Evolutionary conservation across 2,797 vertebrate genomes (phyloP).

Genomic region (Cyclura pinguis): DNA sequence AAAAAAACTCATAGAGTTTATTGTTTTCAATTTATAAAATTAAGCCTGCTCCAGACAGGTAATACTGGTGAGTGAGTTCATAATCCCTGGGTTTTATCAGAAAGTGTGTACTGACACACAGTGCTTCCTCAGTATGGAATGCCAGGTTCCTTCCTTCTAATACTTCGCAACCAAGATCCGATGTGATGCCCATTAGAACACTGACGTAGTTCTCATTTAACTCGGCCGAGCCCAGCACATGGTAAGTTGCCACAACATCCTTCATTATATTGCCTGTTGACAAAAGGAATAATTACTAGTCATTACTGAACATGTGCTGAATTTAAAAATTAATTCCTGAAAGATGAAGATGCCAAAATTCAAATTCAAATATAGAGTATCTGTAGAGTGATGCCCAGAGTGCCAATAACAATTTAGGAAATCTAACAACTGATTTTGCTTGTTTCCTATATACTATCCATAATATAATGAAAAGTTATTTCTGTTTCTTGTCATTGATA

Average conservation of each 20-base stretch:
- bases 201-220: slow-evolving; percentile 77
- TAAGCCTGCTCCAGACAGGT: slow-evolving; percentile 83
- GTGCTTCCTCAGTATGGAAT: slow-evolving; percentile 76
- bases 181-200: slow-evolving; percentile 76
- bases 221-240: slow-evolving; percentile 80
- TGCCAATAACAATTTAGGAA: slow-evolving; percentile 19
- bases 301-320: slow-evolving; percentile 73
- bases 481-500: background rate
- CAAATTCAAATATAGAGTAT: slow-evolving; percentile 51
- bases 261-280: slow-evolving; percentile 85
- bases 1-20: slow-evolving; percentile 84
- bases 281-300: slow-evolving; percentile 85
- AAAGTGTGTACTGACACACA: slow-evolving; percentile 75
- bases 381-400: slow-evolving; percentile 30
- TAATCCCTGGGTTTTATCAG: slow-evolving; percentile 78
- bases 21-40: slow-evolving; percentile 85
- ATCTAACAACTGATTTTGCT: background rate
- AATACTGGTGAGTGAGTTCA: slow-evolving; percentile 76
- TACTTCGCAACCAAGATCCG: slow-evolving; percentile 78
- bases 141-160: slow-evolving; percentile 78
- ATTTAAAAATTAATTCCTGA: slow-evolving; percentile 50
- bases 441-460: slow-evolving; percentile 21
- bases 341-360: slow-evolving; percentile 62
- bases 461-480: slow-evolving; percentile 13
- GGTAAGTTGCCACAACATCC: slow-evolving; percentile 80